A percentile compares a stretch with the other conserved stretches of the same genome.
These are phyloP conservation scores for Lepus oiostolus DNA, from an alignment of 2,797 vertebrate species.

Conservation along the genomic window DNA sequence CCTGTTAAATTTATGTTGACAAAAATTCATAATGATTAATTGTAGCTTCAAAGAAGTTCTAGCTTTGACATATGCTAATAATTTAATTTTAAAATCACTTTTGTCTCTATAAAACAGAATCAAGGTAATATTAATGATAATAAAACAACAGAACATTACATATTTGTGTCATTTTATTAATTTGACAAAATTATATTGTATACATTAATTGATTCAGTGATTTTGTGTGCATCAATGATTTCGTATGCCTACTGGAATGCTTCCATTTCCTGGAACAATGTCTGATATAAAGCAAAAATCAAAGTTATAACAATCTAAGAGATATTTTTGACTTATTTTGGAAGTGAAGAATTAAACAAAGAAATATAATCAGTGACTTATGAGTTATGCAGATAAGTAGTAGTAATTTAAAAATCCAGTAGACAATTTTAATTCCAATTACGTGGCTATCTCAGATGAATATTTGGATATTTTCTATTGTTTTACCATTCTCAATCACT, in stretches of 20 bases:
- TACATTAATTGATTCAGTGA: not conserved
- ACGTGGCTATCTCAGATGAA: not conserved
- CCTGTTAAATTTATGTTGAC: not conserved
- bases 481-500: not conserved
- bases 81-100: not conserved
- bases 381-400: not conserved
- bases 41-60: not conserved
- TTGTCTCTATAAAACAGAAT: not conserved
- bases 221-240: not conserved
- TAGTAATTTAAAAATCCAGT: not conserved
- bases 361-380: not conserved
- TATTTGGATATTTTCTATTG: not conserved
- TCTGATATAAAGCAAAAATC: not conserved
- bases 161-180: not conserved
- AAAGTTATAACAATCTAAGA: not conserved
- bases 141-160: not conserved
- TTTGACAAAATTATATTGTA: not conserved
- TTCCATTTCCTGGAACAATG: not conserved
- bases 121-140: not conserved
- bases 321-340: not conserved
- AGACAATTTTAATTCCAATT: conserved; percentile 34
- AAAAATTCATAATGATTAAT: not conserved
- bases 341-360: not conserved
- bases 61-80: not conserved
- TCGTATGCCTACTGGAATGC: not conserved